Conservation (phyloP, 92 coral and sea anemone genomes). For the Siderastrea radians region DNA sequence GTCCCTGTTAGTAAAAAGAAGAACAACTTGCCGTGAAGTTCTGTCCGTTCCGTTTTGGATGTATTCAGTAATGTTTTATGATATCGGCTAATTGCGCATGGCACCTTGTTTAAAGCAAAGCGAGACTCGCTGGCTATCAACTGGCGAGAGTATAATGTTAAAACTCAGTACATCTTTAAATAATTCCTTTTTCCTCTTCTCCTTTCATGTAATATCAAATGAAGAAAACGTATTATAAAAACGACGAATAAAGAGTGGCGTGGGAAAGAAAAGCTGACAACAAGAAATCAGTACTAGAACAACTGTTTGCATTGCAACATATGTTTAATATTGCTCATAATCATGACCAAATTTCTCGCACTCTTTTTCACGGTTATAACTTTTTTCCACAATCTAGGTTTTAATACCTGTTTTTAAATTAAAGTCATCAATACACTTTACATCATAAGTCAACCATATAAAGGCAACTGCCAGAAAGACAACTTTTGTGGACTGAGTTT, state of each 20-base stretch:
- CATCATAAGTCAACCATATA: neutral
- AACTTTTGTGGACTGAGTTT: slow-evolving; percentile 28
- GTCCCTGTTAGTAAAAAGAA: neutral
- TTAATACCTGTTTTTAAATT: slow-evolving; percentile 3
- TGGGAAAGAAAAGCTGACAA: slow-evolving; percentile 5
- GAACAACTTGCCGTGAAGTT: neutral
- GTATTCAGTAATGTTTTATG: no score
- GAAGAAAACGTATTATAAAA: no score
- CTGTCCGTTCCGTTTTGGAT: no score
- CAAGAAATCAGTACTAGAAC: neutral
- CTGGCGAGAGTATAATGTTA: no score
- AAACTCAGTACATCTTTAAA: no score
- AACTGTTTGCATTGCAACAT: slow-evolving; percentile 33
- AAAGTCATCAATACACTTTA: neutral
- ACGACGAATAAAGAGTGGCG: neutral
- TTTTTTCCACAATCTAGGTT: slow-evolving; percentile 18
- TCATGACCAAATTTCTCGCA: neutral
- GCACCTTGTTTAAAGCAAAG: no score
- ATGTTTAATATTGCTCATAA: slow-evolving; percentile 18
- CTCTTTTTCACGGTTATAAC: neutral
- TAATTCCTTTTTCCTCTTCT: neutral
- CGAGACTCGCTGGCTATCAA: no score
- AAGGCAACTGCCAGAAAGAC: slow-evolving; percentile 14
- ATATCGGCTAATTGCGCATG: no score
- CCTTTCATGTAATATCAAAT: neutral